Conservation (phyloP, 2,888 invertebrate genomes). For the Chrysolina oricalcia region DNA sequence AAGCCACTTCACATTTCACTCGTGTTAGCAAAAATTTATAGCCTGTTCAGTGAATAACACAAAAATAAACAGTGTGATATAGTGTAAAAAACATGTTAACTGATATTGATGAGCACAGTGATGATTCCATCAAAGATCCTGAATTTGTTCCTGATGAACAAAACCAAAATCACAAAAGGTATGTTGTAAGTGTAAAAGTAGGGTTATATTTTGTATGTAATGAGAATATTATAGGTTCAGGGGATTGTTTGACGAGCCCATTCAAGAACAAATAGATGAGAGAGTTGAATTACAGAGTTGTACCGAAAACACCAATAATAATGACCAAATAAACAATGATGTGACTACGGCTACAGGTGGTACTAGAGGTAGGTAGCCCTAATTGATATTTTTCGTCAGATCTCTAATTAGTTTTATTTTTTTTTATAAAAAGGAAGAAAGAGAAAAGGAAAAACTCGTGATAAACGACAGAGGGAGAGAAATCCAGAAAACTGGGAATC, state of each 20-base stretch:
- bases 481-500: slow-evolving; percentile 5
- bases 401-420: background rate
- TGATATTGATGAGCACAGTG: background rate
- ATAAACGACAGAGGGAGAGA: slow-evolving; percentile 3
- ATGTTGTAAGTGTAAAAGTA: slow-evolving; percentile 2
- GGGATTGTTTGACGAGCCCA: background rate
- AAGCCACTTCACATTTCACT: background rate
- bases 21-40: background rate
- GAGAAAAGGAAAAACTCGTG: background rate
- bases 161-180: slow-evolving; percentile 1
- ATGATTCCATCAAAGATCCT: slow-evolving; percentile 16
- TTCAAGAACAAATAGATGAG: slow-evolving; percentile 4
- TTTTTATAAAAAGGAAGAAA: background rate
- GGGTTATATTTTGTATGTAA: slow-evolving; percentile 5
- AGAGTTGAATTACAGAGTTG: background rate
- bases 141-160: slow-evolving; percentile 13
- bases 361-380: slow-evolving; percentile 2
- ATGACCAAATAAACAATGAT: too few species aligned
- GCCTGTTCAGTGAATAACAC: background rate
- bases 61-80: background rate
- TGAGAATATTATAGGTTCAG: slow-evolving; percentile 1
- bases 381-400: background rate
- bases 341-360: too few species aligned
- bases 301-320: too few species aligned
- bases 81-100: background rate